A percentile compares a stretch with the other conserved stretches of the same genome.
Evolutionary conservation across 2,888 invertebrate genomes (phyloP).

Genomic region (Chalcosyrphus nemorum): DNA sequence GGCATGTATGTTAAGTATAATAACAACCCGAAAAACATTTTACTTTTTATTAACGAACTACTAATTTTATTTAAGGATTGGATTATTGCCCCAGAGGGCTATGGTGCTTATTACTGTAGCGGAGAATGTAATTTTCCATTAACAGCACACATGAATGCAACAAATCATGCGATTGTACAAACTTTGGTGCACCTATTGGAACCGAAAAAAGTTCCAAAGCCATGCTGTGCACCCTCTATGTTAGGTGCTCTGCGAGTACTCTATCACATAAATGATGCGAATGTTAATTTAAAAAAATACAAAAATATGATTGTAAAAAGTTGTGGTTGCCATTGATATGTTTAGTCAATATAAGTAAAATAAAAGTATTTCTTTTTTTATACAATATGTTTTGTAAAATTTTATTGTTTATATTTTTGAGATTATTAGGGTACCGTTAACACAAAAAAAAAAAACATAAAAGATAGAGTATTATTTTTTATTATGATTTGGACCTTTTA

Average conservation of each 20-base stretch:
- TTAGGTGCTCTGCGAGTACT: slow-evolving; percentile 94
- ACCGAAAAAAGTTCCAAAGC: slow-evolving; percentile 90
- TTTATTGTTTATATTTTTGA: background rate
- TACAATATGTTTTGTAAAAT: slow-evolving; percentile 46
- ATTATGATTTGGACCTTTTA: too few relatives aligned
- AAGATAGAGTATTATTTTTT: too few relatives aligned
- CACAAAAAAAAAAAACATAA: too few relatives aligned
- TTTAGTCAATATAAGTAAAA: slow-evolving; percentile 51
- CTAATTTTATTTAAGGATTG: slow-evolving; percentile 88
- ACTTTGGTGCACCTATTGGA: slow-evolving; percentile 93
- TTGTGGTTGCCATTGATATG: slow-evolving; percentile 94
- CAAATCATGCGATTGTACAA: slow-evolving; percentile 98
- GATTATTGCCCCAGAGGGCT: slow-evolving; percentile 98
- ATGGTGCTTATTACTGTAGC: slow-evolving; percentile 95
- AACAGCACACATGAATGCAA: slow-evolving; percentile 96
- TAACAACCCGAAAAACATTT: background rate
- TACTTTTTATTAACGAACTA: background rate
- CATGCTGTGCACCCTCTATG: slow-evolving; percentile 96
- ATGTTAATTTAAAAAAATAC: slow-evolving; percentile 96
- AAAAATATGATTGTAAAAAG: slow-evolving; percentile 99
- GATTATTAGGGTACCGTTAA: too few relatives aligned
- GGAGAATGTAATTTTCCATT: slow-evolving; percentile 97
- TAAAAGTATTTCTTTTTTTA: slow-evolving; percentile 43
- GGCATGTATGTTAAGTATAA: slow-evolving; percentile 88
- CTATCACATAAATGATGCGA: slow-evolving; percentile 94